These are phyloP conservation scores for Meloidogyne exigua DNA, from an alignment of 1,140 invertebrate species.

Conservation along the genomic window DNA sequence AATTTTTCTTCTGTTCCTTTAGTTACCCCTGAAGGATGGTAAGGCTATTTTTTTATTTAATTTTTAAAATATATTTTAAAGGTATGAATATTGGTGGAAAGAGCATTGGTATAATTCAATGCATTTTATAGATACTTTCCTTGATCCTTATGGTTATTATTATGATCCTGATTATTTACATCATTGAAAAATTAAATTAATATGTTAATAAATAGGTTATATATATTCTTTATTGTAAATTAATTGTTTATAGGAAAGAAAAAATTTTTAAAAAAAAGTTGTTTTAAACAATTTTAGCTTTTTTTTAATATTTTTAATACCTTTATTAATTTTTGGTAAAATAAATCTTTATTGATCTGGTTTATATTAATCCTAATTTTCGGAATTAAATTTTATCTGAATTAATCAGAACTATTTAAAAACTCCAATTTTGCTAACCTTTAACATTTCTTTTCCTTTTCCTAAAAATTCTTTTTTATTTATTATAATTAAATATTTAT, in stretches of 20 bases:
- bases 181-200: background rate
- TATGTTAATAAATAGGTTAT: background rate
- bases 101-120: background rate
- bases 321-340: too few relatives aligned
- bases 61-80: background rate
- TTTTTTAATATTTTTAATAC: background rate
- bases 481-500: background rate
- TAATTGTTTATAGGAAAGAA: background rate
- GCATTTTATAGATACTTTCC: background rate
- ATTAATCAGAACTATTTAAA: too few relatives aligned
- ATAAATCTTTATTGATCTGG: too few relatives aligned
- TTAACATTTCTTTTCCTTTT: too few relatives aligned
- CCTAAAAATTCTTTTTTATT: too few relatives aligned
- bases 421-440: too few relatives aligned
- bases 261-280: background rate
- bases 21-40: background rate
- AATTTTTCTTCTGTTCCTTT: background rate
- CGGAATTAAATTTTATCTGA: too few relatives aligned
- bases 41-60: background rate
- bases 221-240: background rate
- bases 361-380: too few relatives aligned
- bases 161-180: background rate
- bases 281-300: background rate
- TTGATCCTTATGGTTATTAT: background rate
- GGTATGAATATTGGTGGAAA: background rate